Evolutionary conservation across 2,797 vertebrate species (phyloP), one percentile per base, ranked within the genome.

Genomic region (Buceros bicornis): DNA sequence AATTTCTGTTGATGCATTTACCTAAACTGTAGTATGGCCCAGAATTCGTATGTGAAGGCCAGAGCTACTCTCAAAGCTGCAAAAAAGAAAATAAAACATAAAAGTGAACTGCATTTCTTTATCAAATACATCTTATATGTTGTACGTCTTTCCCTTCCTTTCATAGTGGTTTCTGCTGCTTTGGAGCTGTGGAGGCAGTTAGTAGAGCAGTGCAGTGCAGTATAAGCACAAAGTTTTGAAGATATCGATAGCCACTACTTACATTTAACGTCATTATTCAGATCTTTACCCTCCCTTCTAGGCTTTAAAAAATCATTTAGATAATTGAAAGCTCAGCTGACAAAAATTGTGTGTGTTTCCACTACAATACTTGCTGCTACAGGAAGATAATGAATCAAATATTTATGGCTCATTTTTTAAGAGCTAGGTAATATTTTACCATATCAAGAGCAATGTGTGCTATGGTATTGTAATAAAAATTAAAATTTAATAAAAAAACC

Each of bases 391-490:
- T 19, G 19, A 83, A 89, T 78, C 20, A 76, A 62, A 26, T 86
- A 78, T 29, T 87, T 67, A 28, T 37, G 14, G 14, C 51, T 77
- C 5, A 4, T 54, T 91, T 87, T 95, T 64, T 47, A 74, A 82
- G 37, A 15, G 15, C 45, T 56, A 48, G 31, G n/a, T 87, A 51
- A 33, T 73, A 80, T 89, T 85, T 77, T 61, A 54, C 40, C 11
- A 0, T 37, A 60, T 81, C 28, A 77, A 58, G 22, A 92, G 21
- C 62, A 70, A 37, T 40, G 7, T 28, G 13, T 45, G 10, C 24
- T 65, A 33, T 77, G 48, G 29, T 93, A 61, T 71, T 73, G n/a
- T 60, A 87, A 33, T 33, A 91, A 91, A 89, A 95, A 47, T 21
- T 1, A 67, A 64, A 87, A 77, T 45, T 13, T 70, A 54, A 48